phyloP scores from a whole-genome alignment of 2,797 vertebrate species.

The Urocyon cinereoargenteus region DNA sequence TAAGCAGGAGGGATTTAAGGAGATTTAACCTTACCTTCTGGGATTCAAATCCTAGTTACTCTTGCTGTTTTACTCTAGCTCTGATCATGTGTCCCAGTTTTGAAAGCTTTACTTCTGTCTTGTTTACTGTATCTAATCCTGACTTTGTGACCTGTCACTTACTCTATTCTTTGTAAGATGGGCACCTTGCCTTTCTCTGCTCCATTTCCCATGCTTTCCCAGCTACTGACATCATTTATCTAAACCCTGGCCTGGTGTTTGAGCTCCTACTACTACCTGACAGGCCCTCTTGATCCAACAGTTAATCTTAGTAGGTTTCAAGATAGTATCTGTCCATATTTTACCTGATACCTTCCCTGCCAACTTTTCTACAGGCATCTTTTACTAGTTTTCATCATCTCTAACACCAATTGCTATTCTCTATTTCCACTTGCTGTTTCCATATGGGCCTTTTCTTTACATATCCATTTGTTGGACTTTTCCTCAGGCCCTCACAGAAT shows the following conservation, averaged over 20 bases:
- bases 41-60: constrained; percentile 28
- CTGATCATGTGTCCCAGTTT: not conserved
- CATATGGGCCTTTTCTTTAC: not conserved
- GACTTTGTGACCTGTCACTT: not conserved
- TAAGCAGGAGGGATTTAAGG: constrained; percentile 20
- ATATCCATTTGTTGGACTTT: not conserved
- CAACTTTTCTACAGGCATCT: not conserved
- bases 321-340: not conserved
- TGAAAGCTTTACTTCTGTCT: constrained; percentile 32
- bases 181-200: not conserved
- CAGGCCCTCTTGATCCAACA: not conserved
- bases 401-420: not conserved
- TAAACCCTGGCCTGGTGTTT: not conserved
- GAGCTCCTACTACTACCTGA: not conserved
- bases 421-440: not conserved
- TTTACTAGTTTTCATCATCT: not conserved
- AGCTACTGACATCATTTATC: not conserved
- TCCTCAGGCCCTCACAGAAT: not conserved
- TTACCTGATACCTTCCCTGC: not conserved
- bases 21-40: not conserved
- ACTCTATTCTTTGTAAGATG: not conserved
- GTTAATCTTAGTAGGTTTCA: not conserved
- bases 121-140: not conserved
- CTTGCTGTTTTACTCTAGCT: not conserved
- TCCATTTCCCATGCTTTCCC: not conserved